Evolutionary conservation across 2,797 vertebrate genomes (phyloP).

Genomic region (Lagodon rhomboides): DNA sequence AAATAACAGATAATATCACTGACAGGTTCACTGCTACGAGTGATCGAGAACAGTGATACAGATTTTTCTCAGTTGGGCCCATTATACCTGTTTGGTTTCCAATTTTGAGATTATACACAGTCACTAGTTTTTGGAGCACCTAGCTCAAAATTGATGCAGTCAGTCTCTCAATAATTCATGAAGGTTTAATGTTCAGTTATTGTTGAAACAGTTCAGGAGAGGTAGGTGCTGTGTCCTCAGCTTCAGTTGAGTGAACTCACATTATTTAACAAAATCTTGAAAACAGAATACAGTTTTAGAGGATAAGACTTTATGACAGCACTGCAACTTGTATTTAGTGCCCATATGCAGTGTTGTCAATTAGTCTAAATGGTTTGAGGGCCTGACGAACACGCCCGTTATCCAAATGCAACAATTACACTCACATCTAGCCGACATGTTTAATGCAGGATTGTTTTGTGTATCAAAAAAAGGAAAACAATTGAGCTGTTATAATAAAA

Average conservation of each 20-base stretch:
- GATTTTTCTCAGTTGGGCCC: background rate
- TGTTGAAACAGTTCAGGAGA: background rate
- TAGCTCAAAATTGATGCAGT: background rate
- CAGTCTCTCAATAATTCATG: background rate
- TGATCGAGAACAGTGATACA: background rate
- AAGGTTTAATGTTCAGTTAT: conserved; percentile 6
- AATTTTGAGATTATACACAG: background rate
- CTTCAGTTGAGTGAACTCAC: background rate
- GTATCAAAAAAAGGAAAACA: no score
- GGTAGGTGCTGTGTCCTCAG: background rate
- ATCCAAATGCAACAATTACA: background rate
- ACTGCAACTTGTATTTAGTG: background rate
- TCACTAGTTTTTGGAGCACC: background rate
- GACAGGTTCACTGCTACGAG: conserved; percentile 1
- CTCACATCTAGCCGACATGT: background rate
- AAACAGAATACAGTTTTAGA: background rate
- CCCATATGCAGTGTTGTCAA: no score
- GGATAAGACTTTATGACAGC: background rate
- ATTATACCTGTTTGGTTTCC: conserved; percentile 2
- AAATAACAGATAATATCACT: conserved; percentile 37
- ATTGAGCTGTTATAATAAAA: no score
- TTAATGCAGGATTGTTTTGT: background rate
- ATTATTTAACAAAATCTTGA: background rate
- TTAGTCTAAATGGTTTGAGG: background rate
- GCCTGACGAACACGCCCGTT: background rate